Conservation (phyloP, 2,797 vertebrate species). For the Distichodus sexfasciatus region DNA sequence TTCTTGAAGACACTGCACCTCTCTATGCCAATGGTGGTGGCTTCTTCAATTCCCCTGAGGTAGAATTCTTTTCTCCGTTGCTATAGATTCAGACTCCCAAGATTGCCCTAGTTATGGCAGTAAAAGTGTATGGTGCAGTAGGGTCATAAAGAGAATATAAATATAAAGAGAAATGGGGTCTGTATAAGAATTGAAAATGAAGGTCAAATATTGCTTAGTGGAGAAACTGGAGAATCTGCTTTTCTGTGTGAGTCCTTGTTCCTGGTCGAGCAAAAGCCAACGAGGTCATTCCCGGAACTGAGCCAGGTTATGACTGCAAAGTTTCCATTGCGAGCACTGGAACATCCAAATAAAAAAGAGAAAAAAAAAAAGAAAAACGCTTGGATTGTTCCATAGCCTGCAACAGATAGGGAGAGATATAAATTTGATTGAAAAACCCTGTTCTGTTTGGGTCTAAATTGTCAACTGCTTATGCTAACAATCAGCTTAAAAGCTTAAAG, state of each 20-base stretch:
- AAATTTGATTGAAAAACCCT: neutral
- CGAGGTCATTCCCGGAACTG: constrained; percentile 28
- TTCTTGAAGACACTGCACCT: too few species aligned
- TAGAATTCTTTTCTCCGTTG: too few species aligned
- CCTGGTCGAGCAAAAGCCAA: constrained; percentile 11
- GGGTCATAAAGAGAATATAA: too few species aligned
- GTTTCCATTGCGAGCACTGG: constrained; percentile 45
- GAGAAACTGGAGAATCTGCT: constrained; percentile 10
- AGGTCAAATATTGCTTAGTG: too few species aligned
- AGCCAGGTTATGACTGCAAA: constrained; percentile 48
- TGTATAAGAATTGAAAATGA: too few species aligned
- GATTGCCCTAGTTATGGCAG: too few species aligned
- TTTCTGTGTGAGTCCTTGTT: constrained; percentile 18
- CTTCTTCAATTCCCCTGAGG: too few species aligned
- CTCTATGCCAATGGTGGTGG: too few species aligned
- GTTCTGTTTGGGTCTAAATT: constrained; percentile 19
- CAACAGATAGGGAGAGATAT: constrained; percentile 20
- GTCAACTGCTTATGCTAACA: constrained; percentile 3
- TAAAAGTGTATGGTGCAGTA: too few species aligned
- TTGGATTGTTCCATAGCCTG: constrained; percentile 12
- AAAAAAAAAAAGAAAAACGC: too few species aligned
- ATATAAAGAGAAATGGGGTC: too few species aligned
- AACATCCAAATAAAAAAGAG: constrained; percentile 40
- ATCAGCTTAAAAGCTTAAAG: neutral
- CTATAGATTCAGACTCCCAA: too few species aligned